Conservation (phyloP, 2,797 vertebrate species). For the Bradypodion ventrale region DNA sequence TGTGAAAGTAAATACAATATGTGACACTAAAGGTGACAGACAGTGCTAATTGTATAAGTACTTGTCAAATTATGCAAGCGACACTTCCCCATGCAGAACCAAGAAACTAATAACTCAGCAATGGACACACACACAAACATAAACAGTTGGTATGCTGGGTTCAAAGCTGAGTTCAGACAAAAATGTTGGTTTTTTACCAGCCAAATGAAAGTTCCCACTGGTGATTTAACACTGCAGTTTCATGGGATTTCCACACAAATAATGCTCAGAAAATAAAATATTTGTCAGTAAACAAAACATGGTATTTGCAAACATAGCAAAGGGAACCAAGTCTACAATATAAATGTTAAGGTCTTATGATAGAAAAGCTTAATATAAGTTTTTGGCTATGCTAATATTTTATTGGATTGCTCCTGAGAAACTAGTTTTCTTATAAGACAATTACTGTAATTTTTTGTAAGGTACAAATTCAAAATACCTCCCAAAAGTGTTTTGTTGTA, state of each 20-base stretch:
- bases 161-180: slow-evolving; percentile 55
- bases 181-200: slow-evolving; percentile 50
- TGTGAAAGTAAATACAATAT: slow-evolving; percentile 21
- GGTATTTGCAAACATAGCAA: slow-evolving; percentile 43
- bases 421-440: neutral
- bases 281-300: slow-evolving; percentile 53
- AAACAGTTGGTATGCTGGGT: slow-evolving; percentile 50
- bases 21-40: slow-evolving; percentile 20
- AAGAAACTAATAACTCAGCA: slow-evolving; percentile 51
- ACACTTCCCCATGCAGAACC: slow-evolving; percentile 41
- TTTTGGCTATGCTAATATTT: neutral
- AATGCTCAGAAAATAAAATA: slow-evolving; percentile 57
- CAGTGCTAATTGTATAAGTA: slow-evolving; percentile 18
- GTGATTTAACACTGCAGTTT: slow-evolving; percentile 45
- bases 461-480: neutral
- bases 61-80: slow-evolving; percentile 42
- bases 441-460: neutral
- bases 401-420: neutral
- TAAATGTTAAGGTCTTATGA: slow-evolving; percentile 28
- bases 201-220: slow-evolving; percentile 49
- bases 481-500: neutral
- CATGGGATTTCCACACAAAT: slow-evolving; percentile 53
- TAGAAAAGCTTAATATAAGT: slow-evolving; percentile 34
- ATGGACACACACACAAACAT: slow-evolving; percentile 52
- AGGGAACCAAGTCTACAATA: slow-evolving; percentile 54